phyloP scores from a whole-genome alignment of 2,113 vertebrate species.

The Aspidoscelis tigris region DNA sequence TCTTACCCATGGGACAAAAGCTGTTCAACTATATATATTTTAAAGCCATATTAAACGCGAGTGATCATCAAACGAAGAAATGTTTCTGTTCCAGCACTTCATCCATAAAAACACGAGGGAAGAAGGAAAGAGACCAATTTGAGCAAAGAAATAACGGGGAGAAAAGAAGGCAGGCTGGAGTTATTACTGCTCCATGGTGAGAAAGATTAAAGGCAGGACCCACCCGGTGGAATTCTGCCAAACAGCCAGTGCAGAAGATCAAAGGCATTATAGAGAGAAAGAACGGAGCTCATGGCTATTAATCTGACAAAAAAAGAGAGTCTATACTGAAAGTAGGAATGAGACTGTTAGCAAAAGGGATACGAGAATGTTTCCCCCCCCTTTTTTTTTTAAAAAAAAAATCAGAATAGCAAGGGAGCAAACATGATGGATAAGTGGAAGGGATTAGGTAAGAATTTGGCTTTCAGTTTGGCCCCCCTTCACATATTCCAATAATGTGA shows the following conservation, averaged over 20 bases:
- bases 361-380: slow-evolving; percentile 17
- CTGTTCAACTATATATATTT: neutral
- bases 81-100: slow-evolving; percentile 16
- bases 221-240: slow-evolving; percentile 46
- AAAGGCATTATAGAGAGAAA: slow-evolving; percentile 39
- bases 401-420: slow-evolving; percentile 5
- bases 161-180: slow-evolving; percentile 38
- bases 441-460: neutral
- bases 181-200: slow-evolving; percentile 58
- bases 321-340: slow-evolving; percentile 40
- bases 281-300: slow-evolving; percentile 64
- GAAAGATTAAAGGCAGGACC: slow-evolving; percentile 64
- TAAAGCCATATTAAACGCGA: slow-evolving; percentile 12
- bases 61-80: slow-evolving; percentile 2
- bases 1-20: slow-evolving; percentile 10
- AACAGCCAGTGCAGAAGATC: slow-evolving; percentile 60
- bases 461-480: neutral
- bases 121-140: slow-evolving; percentile 29
- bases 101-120: neutral
- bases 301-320: slow-evolving; percentile 39
- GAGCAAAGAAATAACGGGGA: slow-evolving; percentile 23
- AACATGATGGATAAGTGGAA: slow-evolving; percentile 1
- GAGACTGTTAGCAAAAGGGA: slow-evolving; percentile 44
- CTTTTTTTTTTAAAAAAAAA: slow-evolving; percentile 35
- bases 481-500: no score